Evolutionary conservation across 1,140 invertebrate genomes (phyloP).

Genomic region (Laupala kohalensis): DNA sequence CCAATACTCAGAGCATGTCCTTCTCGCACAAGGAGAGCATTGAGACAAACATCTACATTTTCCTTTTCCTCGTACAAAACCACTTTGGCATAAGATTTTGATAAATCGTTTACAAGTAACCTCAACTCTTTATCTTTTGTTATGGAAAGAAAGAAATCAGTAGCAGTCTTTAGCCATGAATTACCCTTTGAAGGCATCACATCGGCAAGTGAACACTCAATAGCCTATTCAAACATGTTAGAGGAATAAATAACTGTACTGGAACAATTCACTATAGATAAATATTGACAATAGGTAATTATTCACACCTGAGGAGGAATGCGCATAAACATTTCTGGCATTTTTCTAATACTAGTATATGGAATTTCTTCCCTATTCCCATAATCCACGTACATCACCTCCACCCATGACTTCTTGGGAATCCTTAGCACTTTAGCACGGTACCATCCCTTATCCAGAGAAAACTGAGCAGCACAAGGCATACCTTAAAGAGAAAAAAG

Average conservation of each 20-base stretch:
- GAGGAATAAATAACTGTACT: no score
- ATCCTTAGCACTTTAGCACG: slow-evolving; percentile 28
- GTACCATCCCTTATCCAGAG: slow-evolving; percentile 29
- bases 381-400: slow-evolving; percentile 36
- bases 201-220: slow-evolving; percentile 24
- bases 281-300: no score
- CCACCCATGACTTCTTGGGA: slow-evolving; percentile 24
- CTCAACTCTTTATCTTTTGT: background rate
- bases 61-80: slow-evolving; percentile 15
- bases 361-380: slow-evolving; percentile 27
- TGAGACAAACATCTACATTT: slow-evolving; percentile 19
- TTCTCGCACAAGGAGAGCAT: slow-evolving; percentile 18
- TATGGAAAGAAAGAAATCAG: slow-evolving; percentile 11
- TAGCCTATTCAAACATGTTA: slow-evolving; percentile 29
- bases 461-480: slow-evolving; percentile 29
- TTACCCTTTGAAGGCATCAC: slow-evolving; percentile 16
- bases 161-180: slow-evolving; percentile 19
- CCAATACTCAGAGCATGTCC: slow-evolving; percentile 18
- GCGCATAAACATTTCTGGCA: slow-evolving; percentile 22
- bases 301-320: slow-evolving; percentile 21
- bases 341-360: slow-evolving; percentile 22
- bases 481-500: slow-evolving; percentile 26
- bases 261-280: no score
- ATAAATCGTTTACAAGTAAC: slow-evolving; percentile 8
- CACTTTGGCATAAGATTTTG: slow-evolving; percentile 15